Evolutionary conservation across 2,888 invertebrate species (phyloP).

Genomic region (Lasioglossum marginatum): DNA sequence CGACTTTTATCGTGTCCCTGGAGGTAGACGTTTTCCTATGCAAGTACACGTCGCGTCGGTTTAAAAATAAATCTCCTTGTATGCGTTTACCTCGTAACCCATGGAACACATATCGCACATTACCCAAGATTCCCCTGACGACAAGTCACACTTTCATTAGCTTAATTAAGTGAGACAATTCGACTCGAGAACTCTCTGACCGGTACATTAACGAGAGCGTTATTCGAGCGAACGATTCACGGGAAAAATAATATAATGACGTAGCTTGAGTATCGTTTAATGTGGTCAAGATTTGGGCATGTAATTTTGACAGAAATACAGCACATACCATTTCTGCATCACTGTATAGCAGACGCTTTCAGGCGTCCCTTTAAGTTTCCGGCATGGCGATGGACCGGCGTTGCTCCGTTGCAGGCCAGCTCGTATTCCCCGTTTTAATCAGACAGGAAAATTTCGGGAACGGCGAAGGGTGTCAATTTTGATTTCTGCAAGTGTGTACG

Average conservation of each 20-base stretch:
- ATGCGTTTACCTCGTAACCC: not conserved
- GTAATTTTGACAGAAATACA: not conserved
- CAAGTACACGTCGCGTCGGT: not conserved
- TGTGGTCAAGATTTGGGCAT: not conserved
- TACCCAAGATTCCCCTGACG: not conserved
- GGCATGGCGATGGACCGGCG: constrained; percentile 56
- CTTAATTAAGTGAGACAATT: not conserved
- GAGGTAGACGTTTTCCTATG: not conserved
- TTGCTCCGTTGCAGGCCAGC: constrained; percentile 18
- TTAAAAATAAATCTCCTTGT: not conserved
- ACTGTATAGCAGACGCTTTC: constrained; percentile 55
- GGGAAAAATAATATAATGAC: not conserved
- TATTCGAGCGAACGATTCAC: not conserved
- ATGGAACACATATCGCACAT: not conserved
- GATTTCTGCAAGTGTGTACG: constrained; percentile 12
- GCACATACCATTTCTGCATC: constrained; percentile 69
- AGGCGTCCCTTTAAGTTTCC: constrained; percentile 61
- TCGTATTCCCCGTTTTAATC: not conserved
- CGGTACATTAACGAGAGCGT: not conserved
- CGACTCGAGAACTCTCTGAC: not conserved
- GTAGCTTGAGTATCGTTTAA: not conserved
- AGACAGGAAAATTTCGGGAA: not conserved
- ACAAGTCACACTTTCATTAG: not conserved
- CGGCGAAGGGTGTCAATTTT: constrained; percentile 21
- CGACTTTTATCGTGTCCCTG: not conserved